A percentile compares a stretch with the other conserved stretches of the same genome.
These are phyloP conservation scores for Unio delphinus DNA, from an alignment of 2,888 invertebrate genomes.

Conservation along the genomic window DNA sequence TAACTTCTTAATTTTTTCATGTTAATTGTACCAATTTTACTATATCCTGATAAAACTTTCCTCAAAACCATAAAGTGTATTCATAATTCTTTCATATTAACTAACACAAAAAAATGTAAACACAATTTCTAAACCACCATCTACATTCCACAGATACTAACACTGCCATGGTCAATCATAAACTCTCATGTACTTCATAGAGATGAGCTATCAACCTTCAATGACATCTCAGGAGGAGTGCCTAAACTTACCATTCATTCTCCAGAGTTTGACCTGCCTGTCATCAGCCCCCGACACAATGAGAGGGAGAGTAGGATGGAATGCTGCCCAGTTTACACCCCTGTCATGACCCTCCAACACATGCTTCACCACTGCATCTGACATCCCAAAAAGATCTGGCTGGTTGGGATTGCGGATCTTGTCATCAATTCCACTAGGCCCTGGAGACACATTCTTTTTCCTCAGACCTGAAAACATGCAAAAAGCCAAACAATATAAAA, in stretches of 20 bases:
- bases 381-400: constrained; percentile 88
- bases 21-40: too few species aligned
- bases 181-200: neutral
- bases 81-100: too few species aligned
- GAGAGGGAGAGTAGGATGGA: constrained; percentile 94
- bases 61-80: too few species aligned
- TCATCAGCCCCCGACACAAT: constrained; percentile 99
- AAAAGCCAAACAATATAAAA: neutral
- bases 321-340: constrained; percentile 98
- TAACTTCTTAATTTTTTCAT: too few species aligned
- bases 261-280: constrained; percentile 96
- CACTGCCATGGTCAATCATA: too few species aligned
- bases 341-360: constrained; percentile 78
- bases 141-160: too few species aligned
- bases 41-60: too few species aligned
- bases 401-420: constrained; percentile 70
- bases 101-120: too few species aligned
- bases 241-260: constrained; percentile 90
- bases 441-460: constrained; percentile 98
- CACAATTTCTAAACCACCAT: too few species aligned
- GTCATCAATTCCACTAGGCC: constrained; percentile 86
- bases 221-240: neutral
- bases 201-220: neutral
- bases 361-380: constrained; percentile 79
- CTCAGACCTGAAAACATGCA: constrained; percentile 77